Evolutionary conservation across 64 coral and sea anemone species (phyloP).

Genomic region (Dendronephthya gigantea): DNA sequence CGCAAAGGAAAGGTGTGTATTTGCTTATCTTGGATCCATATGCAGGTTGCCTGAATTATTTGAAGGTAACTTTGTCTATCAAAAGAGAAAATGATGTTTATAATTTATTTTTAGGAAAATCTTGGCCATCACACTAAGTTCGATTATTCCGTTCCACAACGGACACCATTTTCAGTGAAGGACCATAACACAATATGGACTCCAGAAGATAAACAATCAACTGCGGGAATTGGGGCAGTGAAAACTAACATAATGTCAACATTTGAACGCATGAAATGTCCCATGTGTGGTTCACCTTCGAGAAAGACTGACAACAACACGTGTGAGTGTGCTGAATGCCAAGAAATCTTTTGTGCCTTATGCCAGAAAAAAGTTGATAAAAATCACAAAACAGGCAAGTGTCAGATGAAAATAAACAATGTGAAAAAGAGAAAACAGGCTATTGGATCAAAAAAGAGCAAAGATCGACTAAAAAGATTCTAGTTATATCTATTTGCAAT

Average conservation of each 20-base stretch:
- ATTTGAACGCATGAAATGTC: neutral
- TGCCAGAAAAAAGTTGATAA: neutral
- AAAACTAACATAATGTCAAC: slow-evolving; percentile 6
- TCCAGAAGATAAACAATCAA: neutral
- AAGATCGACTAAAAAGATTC: neutral
- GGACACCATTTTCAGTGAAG: neutral
- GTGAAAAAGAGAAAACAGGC: neutral
- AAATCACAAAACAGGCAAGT: slow-evolving; percentile 8
- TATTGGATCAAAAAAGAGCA: slow-evolving; percentile 3
- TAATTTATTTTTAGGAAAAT: neutral
- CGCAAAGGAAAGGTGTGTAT: neutral
- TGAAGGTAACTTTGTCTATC: neutral
- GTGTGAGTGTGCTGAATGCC: slow-evolving; percentile 4
- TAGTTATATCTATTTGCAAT: neutral
- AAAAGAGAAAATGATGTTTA: neutral
- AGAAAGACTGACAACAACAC: neutral
- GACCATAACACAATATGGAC: slow-evolving; percentile 4
- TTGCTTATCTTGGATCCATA: neutral
- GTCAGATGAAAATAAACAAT: neutral
- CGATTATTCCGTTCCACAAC: neutral
- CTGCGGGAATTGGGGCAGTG: neutral
- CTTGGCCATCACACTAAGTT: slow-evolving; percentile 4
- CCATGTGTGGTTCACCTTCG: neutral
- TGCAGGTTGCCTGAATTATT: neutral
- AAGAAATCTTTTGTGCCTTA: neutral